phyloP scores from a whole-genome alignment of 1,140 invertebrate species.

The Carcinoscorpius rotundicauda region DNA sequence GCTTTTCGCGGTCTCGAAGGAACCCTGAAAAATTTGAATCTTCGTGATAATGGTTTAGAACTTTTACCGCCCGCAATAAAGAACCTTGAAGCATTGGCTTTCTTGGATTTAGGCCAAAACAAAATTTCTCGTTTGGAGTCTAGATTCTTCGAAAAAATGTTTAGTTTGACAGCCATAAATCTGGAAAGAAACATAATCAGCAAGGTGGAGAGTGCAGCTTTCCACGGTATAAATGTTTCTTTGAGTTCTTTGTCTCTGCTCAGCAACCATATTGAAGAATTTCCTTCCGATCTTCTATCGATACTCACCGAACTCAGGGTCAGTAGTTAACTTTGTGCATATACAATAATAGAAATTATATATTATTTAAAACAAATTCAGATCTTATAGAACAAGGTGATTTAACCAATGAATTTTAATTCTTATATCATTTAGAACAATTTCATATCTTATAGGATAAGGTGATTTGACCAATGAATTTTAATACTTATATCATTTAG shows the following conservation, averaged over 20 bases:
- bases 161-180: slow-evolving; percentile 74
- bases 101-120: slow-evolving; percentile 83
- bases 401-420: no score
- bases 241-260: slow-evolving; percentile 78
- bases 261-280: slow-evolving; percentile 76
- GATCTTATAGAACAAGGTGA: no score
- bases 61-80: slow-evolving; percentile 61
- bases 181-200: slow-evolving; percentile 79
- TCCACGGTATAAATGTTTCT: slow-evolving; percentile 65
- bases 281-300: slow-evolving; percentile 62
- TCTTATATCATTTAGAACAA: no score
- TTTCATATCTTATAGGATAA: no score
- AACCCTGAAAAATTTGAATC: slow-evolving; percentile 74
- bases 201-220: slow-evolving; percentile 57
- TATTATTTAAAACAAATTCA: no score
- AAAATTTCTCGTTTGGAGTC: slow-evolving; percentile 42
- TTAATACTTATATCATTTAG: no score
- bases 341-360: no score
- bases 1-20: slow-evolving; percentile 64
- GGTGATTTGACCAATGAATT: no score
- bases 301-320: slow-evolving; percentile 67
- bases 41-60: slow-evolving; percentile 73
- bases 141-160: no score
- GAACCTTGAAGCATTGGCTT: slow-evolving; percentile 62
- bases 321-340: slow-evolving; percentile 22